These are phyloP conservation scores for Raja brachyura DNA, from an alignment of 2,113 vertebrate species.

Conservation along the genomic window DNA sequence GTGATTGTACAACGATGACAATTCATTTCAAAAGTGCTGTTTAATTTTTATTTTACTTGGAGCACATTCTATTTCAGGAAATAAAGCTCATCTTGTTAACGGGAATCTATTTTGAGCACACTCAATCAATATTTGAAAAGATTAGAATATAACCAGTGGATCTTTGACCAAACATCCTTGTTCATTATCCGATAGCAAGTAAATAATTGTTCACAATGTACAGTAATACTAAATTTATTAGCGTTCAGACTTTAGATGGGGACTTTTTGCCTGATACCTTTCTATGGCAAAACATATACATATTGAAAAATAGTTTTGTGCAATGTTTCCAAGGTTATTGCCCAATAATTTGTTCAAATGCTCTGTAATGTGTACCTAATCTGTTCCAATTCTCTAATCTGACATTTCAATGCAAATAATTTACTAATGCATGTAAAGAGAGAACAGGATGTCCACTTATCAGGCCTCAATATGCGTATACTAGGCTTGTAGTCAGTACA, in stretches of 20 bases:
- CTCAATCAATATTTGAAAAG: neutral
- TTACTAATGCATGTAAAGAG: neutral
- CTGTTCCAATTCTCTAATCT: neutral
- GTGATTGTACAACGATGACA: neutral
- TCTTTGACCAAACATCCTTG: neutral
- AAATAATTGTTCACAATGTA: neutral
- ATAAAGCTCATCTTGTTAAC: neutral
- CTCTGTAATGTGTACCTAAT: neutral
- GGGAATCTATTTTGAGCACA: neutral
- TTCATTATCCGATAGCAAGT: neutral
- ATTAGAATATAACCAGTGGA: neutral
- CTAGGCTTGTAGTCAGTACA: neutral
- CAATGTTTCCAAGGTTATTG: neutral
- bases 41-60: neutral
- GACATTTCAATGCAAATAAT: conserved; percentile 31
- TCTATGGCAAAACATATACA: neutral
- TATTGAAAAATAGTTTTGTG: neutral
- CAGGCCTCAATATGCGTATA: neutral
- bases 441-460: neutral
- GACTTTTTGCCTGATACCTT: neutral
- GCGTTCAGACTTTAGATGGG: neutral
- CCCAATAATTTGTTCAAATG: neutral
- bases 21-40: neutral
- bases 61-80: neutral
- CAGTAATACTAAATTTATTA: neutral